Conservation (phyloP, 2,797 vertebrate genomes). For the Gastrophryne carolinensis region DNA sequence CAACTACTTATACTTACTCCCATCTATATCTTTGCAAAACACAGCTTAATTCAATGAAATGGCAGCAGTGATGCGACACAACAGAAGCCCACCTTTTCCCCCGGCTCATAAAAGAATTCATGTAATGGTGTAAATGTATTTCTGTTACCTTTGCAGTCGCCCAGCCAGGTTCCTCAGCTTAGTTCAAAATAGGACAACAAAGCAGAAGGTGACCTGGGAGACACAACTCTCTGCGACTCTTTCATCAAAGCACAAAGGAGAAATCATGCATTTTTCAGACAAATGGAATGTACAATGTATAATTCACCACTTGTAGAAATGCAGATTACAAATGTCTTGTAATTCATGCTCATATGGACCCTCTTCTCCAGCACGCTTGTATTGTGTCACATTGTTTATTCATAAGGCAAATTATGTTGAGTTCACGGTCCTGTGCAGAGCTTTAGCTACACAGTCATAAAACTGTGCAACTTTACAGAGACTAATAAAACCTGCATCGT, state of each 20-base stretch:
- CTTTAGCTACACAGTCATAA: background rate
- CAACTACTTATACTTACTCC: too few species aligned
- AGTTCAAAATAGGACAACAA: slow-evolving; percentile 24
- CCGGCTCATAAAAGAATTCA: slow-evolving; percentile 6
- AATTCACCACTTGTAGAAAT: slow-evolving; percentile 41
- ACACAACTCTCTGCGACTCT: background rate
- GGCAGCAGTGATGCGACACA: background rate
- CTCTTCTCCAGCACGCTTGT: background rate
- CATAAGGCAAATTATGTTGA: slow-evolving; percentile 38
- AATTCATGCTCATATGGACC: slow-evolving; percentile 30
- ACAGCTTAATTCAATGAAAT: too few species aligned
- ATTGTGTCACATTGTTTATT: slow-evolving; percentile 26
- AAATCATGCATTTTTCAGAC: slow-evolving; percentile 47
- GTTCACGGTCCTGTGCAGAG: slow-evolving; percentile 1
- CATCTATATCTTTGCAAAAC: too few species aligned
- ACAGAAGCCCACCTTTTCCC: background rate
- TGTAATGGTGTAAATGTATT: background rate
- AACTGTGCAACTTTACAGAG: background rate
- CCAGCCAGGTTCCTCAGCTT: background rate
- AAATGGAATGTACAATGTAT: slow-evolving; percentile 45
- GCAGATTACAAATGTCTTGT: slow-evolving; percentile 31
- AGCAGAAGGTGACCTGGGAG: slow-evolving; percentile 26
- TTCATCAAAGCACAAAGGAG: slow-evolving; percentile 33
- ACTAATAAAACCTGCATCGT: background rate
- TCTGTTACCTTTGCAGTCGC: background rate